Evolutionary conservation across 1,140 invertebrate species (phyloP).

Genomic region (Yoshiicerus persimilis): DNA sequence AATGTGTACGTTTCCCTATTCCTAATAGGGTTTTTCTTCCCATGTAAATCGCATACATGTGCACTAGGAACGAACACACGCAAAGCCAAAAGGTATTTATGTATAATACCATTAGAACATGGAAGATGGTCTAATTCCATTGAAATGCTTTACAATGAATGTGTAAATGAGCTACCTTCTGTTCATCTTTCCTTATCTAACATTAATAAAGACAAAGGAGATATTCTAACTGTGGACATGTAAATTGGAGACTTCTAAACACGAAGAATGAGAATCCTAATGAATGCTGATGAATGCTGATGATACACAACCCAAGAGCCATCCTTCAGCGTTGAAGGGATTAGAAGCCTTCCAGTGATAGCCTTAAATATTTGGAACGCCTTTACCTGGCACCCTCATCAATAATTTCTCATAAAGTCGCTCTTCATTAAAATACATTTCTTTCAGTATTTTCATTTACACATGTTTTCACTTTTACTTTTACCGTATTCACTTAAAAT

Average conservation of each 20-base stretch:
- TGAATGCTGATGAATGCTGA: slow-evolving; percentile 16
- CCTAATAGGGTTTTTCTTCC: not conserved
- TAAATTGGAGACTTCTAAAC: not conserved
- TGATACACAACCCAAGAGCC: not conserved
- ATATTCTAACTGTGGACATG: not conserved
- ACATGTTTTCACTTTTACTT: not conserved
- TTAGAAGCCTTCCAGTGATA: slow-evolving; percentile 39
- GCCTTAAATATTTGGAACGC: slow-evolving; percentile 42
- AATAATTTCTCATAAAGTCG: not conserved
- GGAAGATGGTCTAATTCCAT: not conserved
- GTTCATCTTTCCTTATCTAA: not conserved
- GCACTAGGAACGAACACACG: not conserved
- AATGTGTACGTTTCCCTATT: not conserved
- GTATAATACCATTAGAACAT: not conserved
- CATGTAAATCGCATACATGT: not conserved
- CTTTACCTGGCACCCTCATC: slow-evolving; percentile 41
- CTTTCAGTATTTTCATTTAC: too few relatives aligned
- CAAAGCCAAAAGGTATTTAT: not conserved
- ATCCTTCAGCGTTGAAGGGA: slow-evolving; percentile 15
- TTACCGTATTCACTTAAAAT: not conserved
- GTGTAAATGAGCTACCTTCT: not conserved
- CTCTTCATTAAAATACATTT: not conserved
- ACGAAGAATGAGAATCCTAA: slow-evolving; percentile 28
- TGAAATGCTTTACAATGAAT: not conserved
- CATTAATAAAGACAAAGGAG: not conserved